Conservation (phyloP, 2,888 invertebrate genomes). For the Tromatobia lineatoria region DNA sequence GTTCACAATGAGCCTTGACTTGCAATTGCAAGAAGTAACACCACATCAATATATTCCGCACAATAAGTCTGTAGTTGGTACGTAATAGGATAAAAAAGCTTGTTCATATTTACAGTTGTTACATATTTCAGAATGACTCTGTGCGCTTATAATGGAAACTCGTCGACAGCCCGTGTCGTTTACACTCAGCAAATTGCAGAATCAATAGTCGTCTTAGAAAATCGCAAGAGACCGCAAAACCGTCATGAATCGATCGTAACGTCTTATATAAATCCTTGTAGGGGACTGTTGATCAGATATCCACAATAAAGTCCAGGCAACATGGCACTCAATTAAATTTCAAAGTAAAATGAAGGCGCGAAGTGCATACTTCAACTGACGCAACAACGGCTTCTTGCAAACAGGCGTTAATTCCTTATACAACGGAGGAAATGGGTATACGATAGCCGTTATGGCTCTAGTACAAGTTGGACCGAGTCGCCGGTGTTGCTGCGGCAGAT, state of each 20-base stretch:
- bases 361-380: constrained; percentile 37
- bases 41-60: background rate
- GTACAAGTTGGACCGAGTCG: background rate
- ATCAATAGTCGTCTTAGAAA: background rate
- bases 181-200: background rate
- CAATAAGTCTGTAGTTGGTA: background rate
- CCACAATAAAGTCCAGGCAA: constrained; percentile 2
- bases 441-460: constrained; percentile 21
- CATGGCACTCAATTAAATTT: constrained; percentile 60
- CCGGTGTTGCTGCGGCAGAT: constrained; percentile 55
- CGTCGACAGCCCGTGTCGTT: background rate
- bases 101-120: background rate
- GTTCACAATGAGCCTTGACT: background rate
- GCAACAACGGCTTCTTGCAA: background rate
- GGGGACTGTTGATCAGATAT: constrained; percentile 29
- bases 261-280: constrained; percentile 6
- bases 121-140: background rate
- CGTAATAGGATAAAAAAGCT: background rate
- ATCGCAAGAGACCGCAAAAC: background rate
- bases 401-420: constrained; percentile 54
- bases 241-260: constrained; percentile 8
- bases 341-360: constrained; percentile 55
- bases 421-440: constrained; percentile 16
- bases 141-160: background rate
- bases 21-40: background rate